A percentile compares a stretch with the other conserved stretches of the same genome.
These are phyloP conservation scores for Zonitis immaculata DNA, from an alignment of 2,888 invertebrate genomes.

Conservation along the genomic window DNA sequence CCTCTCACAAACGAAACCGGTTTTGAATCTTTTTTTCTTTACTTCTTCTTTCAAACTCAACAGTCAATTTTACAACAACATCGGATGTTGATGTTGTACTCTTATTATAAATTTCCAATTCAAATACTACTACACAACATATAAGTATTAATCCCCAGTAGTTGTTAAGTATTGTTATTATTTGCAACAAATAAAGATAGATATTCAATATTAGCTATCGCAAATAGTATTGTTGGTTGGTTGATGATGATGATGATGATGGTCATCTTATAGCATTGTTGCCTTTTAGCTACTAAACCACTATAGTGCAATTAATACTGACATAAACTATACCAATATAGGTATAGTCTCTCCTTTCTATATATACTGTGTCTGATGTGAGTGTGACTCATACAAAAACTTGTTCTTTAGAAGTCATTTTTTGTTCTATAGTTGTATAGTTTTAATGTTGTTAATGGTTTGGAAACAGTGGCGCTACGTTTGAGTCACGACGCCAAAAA, in stretches of 20 bases:
- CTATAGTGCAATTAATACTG: slow-evolving; percentile 33
- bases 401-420: slow-evolving; percentile 38
- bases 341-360: neutral
- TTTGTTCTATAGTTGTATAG: slow-evolving; percentile 24
- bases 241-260: too few relatives aligned
- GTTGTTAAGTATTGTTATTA: neutral
- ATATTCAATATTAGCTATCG: neutral
- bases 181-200: neutral
- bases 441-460: slow-evolving; percentile 9
- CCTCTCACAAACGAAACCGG: neutral
- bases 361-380: neutral
- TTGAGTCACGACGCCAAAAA: slow-evolving; percentile 9
- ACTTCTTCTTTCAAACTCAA: neutral
- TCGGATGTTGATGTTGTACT: neutral
- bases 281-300: slow-evolving; percentile 24
- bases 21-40: too few relatives aligned
- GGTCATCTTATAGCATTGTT: slow-evolving; percentile 25
- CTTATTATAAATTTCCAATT: slow-evolving; percentile 24
- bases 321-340: slow-evolving; percentile 21
- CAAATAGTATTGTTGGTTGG: slow-evolving; percentile 4
- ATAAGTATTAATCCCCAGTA: neutral
- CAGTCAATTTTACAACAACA: slow-evolving; percentile 5
- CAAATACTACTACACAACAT: slow-evolving; percentile 3
- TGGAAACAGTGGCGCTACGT: slow-evolving; percentile 50
- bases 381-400: slow-evolving; percentile 42